Evolutionary conservation across 2,113 vertebrate genomes (phyloP).

Genomic region (Clarias macrocephalus): DNA sequence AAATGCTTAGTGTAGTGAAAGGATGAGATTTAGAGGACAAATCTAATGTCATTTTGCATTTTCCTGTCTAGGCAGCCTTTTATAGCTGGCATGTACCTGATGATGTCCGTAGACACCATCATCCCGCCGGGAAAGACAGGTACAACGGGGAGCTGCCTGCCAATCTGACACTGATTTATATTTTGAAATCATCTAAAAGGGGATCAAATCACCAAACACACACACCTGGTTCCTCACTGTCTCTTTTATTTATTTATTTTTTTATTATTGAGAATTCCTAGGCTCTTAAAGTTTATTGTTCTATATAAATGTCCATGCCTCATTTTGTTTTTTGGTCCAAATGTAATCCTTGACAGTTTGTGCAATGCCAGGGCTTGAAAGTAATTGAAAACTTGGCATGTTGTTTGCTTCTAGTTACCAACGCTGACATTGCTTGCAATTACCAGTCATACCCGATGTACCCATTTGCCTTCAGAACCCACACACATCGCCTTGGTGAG

Average conservation of each 20-base stretch:
- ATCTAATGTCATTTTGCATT: constrained; percentile 10
- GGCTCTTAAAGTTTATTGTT: neutral
- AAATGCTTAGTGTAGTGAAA: neutral
- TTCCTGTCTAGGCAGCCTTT: constrained; percentile 83
- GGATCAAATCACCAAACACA: neutral
- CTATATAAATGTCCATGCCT: neutral
- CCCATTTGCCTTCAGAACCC: constrained; percentile 94
- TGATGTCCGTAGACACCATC: constrained; percentile 89
- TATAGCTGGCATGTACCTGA: constrained; percentile 95
- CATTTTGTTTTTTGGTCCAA: neutral
- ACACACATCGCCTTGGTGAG: constrained; percentile 93
- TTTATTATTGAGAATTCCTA: neutral
- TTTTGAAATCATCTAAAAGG: neutral
- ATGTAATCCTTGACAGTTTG: neutral
- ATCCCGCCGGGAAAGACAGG: constrained; percentile 90
- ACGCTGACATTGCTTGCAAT: constrained; percentile 89
- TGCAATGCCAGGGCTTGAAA: neutral
- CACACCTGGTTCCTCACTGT: neutral
- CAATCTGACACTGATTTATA: neutral
- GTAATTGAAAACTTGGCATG: neutral
- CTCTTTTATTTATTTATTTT: neutral
- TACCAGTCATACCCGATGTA: constrained; percentile 88
- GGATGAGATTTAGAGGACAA: neutral
- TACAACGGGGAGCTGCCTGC: constrained; percentile 55
- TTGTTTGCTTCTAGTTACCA: constrained; percentile 75